A percentile compares a stretch with the other conserved stretches of the same genome.
Evolutionary conservation across 2,113 vertebrate genomes (phyloP).

Genomic region (Cinclus cinclus): DNA sequence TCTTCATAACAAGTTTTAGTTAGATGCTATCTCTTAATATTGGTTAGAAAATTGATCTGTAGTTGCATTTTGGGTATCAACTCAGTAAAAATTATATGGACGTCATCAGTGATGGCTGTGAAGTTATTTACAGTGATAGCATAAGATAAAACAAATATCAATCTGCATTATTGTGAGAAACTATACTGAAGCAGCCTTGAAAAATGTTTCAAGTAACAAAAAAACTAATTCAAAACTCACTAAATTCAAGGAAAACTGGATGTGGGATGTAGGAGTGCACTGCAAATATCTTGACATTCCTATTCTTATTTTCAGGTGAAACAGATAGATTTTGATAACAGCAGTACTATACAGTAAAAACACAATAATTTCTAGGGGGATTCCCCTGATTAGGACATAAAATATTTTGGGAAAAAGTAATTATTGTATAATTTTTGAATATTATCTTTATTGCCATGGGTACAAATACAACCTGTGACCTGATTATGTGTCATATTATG

Average conservation of each 20-base stretch:
- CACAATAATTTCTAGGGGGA: neutral
- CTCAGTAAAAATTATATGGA: neutral
- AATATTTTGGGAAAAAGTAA: neutral
- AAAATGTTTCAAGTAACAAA: neutral
- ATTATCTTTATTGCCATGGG: neutral
- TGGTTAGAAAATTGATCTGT: neutral
- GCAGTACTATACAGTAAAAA: neutral
- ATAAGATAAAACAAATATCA: neutral
- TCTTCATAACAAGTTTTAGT: conserved; percentile 38
- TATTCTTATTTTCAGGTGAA: neutral
- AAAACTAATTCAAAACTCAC: neutral
- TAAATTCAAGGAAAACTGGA: neutral
- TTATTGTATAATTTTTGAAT: neutral
- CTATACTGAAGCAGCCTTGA: neutral
- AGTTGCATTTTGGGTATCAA: neutral
- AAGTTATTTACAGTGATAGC: neutral
- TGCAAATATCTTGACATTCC: neutral
- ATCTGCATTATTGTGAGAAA: neutral
- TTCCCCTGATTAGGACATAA: neutral
- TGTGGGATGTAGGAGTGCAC: neutral
- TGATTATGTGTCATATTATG: neutral
- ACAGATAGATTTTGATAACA: neutral
- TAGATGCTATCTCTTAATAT: neutral
- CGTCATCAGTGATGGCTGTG: neutral
- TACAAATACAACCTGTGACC: neutral